Evolutionary conservation across 1,140 invertebrate genomes (phyloP), one percentile per base, ranked within the genome.

Genomic region (Drosophila obscura): DNA sequence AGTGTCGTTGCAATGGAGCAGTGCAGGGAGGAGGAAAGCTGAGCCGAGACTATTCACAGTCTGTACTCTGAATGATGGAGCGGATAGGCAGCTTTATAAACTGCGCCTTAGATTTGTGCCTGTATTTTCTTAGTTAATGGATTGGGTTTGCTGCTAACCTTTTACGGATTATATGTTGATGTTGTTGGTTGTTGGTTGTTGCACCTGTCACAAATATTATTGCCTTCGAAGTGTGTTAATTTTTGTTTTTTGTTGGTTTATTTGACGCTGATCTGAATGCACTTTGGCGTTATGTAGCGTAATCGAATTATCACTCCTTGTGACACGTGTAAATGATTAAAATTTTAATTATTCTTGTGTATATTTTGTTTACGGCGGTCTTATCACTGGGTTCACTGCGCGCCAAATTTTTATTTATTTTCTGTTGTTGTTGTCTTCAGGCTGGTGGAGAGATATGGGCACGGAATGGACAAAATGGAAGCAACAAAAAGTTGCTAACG

Each of bases 71-170:
- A 5, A 9, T 39, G 7, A 5, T 35, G 15, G 43, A 44, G 35
- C 43, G 59, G 24, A 31, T 19, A 46, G 35, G 51, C 2, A 57
- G 43, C 24, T 57, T 73, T 59, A 53, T 73, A 75, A 75, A 84
- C 64, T 84, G 58, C 81, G 81, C 64, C 77, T 77, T 87, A 85
- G 73, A 44, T 73, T 62, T 81, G 35, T 49, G 24, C n/a, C 16
- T 53, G 24, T 62, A 61, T 80, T 60, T 80, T 41, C 74, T 87
- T 62, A 59, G 58, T 73, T 50, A 77, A 68, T 67, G 11, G 35
- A 39, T 39, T 39, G 9, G 35, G 11, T 49, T 77, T 61, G 52
- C 39, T 60, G 67, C 78, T 73, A 81, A 81, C 77, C 82, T 77
- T 80, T 66, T 58, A 46, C 31, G 52, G 41, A 13, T 13, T 41